Percentiles rank a stretch among this genome's conserved stretches.
Conservation (phyloP, 2,888 invertebrate genomes). For the Nomada fucata region DNA sequence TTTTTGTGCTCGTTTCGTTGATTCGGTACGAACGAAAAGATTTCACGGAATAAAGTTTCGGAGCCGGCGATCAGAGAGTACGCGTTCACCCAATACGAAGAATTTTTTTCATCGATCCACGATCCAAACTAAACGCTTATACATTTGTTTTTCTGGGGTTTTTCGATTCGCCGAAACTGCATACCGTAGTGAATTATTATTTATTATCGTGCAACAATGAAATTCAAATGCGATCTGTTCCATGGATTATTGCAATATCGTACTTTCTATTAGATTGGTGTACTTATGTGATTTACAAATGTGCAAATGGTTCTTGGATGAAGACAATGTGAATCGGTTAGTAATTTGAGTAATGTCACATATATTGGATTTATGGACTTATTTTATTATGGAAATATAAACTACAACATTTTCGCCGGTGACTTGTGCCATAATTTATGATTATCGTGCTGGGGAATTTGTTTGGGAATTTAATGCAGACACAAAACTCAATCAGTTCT, state of each 20-base stretch:
- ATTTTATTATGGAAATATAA: neutral
- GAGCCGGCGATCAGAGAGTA: neutral
- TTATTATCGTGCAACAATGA: no score
- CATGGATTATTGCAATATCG: neutral
- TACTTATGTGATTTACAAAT: no score
- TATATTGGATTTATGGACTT: neutral
- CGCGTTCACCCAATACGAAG: neutral
- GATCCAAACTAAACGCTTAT: neutral
- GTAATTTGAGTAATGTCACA: slow-evolving; percentile 16
- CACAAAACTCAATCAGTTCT: no score
- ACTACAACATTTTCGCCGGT: neutral
- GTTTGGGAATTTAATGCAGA: slow-evolving; percentile 7
- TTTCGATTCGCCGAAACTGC: neutral
- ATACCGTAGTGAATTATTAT: neutral
- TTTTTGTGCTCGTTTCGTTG: slow-evolving; percentile 54
- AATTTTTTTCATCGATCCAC: slow-evolving; percentile 30
- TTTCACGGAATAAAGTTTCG: slow-evolving; percentile 46
- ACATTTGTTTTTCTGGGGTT: neutral
- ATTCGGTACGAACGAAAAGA: slow-evolving; percentile 48
- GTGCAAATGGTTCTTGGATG: neutral
- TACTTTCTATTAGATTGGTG: no score
- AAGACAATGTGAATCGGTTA: neutral
- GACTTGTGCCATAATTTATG: slow-evolving; percentile 20
- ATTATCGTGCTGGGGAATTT: slow-evolving; percentile 16
- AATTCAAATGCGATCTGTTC: no score